Evolutionary conservation across 2,113 vertebrate genomes (phyloP).

Genomic region (Alouatta palliata): DNA sequence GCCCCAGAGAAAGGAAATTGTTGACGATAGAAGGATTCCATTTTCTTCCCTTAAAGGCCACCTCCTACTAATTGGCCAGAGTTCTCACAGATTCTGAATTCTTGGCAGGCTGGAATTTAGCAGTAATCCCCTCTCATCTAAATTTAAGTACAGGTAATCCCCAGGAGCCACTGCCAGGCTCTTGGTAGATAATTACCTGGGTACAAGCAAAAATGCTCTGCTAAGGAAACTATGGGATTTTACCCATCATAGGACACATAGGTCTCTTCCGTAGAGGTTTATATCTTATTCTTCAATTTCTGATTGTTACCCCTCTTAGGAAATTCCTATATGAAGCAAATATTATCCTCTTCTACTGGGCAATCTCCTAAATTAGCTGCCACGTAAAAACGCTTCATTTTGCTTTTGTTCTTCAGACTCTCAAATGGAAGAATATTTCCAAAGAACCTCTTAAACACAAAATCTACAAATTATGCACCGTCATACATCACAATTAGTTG

Average conservation of each 20-base stretch:
- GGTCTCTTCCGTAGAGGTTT: neutral
- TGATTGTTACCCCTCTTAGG: neutral
- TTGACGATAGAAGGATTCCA: neutral
- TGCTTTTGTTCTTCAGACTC: neutral
- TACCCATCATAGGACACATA: neutral
- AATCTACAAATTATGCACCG: neutral
- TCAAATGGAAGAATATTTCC: neutral
- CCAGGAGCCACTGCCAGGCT: neutral
- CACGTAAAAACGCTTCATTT: neutral
- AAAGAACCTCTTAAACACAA: neutral
- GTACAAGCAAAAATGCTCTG: neutral
- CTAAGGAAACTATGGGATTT: constrained; percentile 39
- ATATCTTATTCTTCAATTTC: neutral
- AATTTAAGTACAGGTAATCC: constrained; percentile 63
- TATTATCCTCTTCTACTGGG: neutral
- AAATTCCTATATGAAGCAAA: neutral
- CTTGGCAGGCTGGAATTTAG: constrained; percentile 45
- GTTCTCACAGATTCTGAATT: constrained; percentile 18
- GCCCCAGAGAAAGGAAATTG: neutral
- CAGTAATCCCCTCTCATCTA: constrained; percentile 47
- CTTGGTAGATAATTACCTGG: constrained; percentile 49
- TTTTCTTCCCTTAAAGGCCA: neutral
- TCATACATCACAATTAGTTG: neutral
- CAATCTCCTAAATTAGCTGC: neutral
- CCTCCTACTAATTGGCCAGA: neutral